These are phyloP conservation scores for Coluber constrictor DNA, from an alignment of 2,797 vertebrate genomes.

Conservation along the genomic window DNA sequence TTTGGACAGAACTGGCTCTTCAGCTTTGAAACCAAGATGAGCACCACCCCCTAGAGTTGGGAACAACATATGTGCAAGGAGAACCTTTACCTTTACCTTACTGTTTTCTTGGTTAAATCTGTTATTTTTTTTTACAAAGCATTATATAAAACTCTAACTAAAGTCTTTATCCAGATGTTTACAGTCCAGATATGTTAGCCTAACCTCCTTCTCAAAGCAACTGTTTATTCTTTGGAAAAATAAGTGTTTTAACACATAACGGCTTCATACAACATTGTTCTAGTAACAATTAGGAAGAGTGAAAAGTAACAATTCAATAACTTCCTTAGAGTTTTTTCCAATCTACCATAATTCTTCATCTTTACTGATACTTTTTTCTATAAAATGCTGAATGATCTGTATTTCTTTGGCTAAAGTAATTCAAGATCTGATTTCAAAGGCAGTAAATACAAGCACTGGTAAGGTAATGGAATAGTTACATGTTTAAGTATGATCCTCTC, in stretches of 20 bases:
- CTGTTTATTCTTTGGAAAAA: neutral
- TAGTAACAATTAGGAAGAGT: neutral
- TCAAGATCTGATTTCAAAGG: neutral
- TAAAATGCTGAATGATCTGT: neutral
- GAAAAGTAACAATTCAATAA: neutral
- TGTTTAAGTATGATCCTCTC: neutral
- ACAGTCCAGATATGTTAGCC: neutral
- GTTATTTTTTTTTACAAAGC: neutral
- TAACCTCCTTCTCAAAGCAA: neutral
- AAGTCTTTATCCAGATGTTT: neutral
- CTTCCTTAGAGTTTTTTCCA: neutral
- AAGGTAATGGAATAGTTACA: neutral
- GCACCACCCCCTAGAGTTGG: too few relatives aligned
- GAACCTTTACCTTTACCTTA: too few relatives aligned
- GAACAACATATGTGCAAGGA: too few relatives aligned
- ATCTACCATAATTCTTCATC: neutral
- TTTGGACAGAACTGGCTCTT: too few relatives aligned
- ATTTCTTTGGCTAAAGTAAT: slow-evolving; percentile 29
- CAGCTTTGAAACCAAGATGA: too few relatives aligned
- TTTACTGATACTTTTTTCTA: neutral
- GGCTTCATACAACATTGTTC: neutral
- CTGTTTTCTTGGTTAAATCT: neutral
- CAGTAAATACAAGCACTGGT: neutral
- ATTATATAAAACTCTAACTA: neutral
- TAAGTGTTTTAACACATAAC: neutral